phyloP scores from a whole-genome alignment of 37 sponge, comb jelly and placozoan genomes.

The Agelas oroides region DNA sequence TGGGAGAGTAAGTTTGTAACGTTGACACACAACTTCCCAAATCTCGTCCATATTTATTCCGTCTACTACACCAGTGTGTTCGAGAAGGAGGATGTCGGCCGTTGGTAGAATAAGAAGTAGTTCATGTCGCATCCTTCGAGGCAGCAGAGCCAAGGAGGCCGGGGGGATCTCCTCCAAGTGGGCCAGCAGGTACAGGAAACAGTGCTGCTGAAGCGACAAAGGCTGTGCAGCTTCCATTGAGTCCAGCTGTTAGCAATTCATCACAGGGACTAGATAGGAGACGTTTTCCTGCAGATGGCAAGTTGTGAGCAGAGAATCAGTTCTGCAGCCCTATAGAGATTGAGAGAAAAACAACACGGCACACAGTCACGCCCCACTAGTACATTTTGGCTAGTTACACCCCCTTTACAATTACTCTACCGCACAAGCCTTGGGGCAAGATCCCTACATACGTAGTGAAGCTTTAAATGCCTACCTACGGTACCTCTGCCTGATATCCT shows the following conservation, averaged over 20 bases:
- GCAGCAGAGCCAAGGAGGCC: background rate
- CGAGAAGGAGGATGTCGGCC: background rate
- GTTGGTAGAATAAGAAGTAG: background rate
- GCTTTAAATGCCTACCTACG: no score
- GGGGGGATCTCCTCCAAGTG: constrained; percentile 6
- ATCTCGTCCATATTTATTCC: constrained; percentile 7
- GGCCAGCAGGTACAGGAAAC: background rate
- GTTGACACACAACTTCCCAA: background rate
- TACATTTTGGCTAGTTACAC: no score
- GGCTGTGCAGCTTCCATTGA: background rate
- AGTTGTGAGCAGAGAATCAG: no score
- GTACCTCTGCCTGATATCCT: no score
- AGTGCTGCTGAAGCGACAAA: background rate
- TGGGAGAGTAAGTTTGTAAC: no score
- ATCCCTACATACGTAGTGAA: no score
- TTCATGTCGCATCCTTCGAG: background rate
- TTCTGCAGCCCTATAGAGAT: no score
- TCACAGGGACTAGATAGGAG: background rate
- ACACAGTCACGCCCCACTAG: no score
- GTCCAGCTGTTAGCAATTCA: background rate
- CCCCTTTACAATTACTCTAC: no score
- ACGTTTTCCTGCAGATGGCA: no score
- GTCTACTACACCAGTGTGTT: background rate
- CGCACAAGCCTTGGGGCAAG: no score
- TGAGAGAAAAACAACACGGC: no score